phyloP scores from a whole-genome alignment of 2,113 vertebrate genomes.

The Oreochromis tanganicae region DNA sequence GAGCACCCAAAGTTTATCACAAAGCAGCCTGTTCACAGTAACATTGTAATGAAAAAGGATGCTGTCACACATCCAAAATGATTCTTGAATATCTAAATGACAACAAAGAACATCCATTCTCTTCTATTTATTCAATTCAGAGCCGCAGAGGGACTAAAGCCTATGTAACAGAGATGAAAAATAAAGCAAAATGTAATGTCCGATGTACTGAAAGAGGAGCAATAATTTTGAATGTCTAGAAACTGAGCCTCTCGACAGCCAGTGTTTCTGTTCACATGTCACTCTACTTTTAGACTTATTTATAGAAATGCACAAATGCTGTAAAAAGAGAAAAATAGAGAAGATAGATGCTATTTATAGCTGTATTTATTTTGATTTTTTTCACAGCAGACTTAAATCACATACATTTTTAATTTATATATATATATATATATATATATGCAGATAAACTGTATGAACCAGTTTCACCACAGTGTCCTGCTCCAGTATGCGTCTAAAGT shows the following conservation, averaged over 20 bases:
- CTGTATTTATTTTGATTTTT: too few species aligned
- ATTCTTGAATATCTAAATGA: background rate
- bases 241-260: background rate
- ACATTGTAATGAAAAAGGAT: background rate
- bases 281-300: background rate
- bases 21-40: background rate
- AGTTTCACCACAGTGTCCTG: too few species aligned
- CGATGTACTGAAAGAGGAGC: background rate
- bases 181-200: background rate
- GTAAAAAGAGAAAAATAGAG: background rate
- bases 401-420: too few species aligned
- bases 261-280: background rate
- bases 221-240: background rate
- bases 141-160: background rate
- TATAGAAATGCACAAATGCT: background rate
- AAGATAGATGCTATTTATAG: background rate
- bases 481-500: too few species aligned
- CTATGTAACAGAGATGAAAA: background rate
- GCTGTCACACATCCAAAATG: background rate
- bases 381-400: too few species aligned
- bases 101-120: background rate
- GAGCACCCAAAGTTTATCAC: background rate
- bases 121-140: background rate
- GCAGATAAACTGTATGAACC: too few species aligned
- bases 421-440: rapidly evolving